phyloP scores from a whole-genome alignment of 1,140 invertebrate species.

The Drusus annulatus region DNA sequence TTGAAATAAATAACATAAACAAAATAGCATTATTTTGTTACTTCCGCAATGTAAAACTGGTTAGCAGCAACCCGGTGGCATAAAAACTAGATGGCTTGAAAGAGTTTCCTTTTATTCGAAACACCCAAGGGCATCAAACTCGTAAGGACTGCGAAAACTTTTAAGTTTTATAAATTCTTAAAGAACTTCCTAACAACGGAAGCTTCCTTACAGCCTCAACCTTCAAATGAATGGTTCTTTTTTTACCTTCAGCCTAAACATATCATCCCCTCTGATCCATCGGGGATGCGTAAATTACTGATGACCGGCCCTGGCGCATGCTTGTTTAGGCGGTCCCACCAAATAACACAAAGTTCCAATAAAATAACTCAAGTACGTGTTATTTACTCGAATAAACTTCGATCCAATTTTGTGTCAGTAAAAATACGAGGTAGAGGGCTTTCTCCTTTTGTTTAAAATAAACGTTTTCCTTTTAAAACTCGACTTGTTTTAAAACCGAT shows the following conservation, averaged over 20 bases:
- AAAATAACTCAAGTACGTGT: no score
- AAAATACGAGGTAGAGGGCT: no score
- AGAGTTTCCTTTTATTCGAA: conserved; percentile 7
- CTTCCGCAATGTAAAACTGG: not conserved
- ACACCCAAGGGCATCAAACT: conserved; percentile 7
- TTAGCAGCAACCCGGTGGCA: not conserved
- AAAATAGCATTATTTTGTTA: no score
- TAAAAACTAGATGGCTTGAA: no score
- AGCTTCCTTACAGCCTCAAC: not conserved
- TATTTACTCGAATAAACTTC: no score
- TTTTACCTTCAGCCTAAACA: not conserved
- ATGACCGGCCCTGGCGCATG: conserved; percentile 12
- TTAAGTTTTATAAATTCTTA: conserved; percentile 24
- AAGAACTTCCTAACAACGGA: not conserved
- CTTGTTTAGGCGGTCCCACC: not conserved
- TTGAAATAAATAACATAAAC: no score
- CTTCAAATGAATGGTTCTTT: not conserved
- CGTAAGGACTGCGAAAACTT: conserved; percentile 14
- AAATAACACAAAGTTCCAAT: not conserved
- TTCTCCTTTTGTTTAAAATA: no score
- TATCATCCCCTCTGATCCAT: conserved; percentile 19
- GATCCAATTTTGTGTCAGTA: no score
- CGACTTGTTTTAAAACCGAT: no score
- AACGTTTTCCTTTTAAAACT: no score
- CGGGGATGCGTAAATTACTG: conserved; percentile 21